A percentile compares a stretch with the other conserved stretches of the same genome.
These are phyloP conservation scores for Rhipidura dahli DNA, from an alignment of 2,113 vertebrate species.

Conservation along the genomic window DNA sequence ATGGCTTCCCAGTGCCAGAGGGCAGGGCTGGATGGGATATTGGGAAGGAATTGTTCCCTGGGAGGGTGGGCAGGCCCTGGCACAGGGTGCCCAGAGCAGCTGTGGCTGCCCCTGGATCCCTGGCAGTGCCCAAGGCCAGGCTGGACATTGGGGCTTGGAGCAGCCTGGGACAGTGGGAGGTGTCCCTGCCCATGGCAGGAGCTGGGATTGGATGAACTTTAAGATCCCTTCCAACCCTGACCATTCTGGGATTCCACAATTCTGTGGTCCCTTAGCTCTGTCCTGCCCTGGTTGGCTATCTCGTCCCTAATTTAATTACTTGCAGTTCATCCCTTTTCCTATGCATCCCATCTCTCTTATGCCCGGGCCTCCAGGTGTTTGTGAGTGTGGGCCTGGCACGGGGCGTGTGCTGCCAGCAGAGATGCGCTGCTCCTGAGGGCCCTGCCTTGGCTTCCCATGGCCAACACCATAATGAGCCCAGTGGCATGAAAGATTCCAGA, in stretches of 20 bases:
- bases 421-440: neutral
- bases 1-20: neutral
- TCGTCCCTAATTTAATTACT: neutral
- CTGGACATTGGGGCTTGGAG: neutral
- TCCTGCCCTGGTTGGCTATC: neutral
- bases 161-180: neutral
- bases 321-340: neutral
- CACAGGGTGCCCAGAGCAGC: neutral
- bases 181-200: neutral
- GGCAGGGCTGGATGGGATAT: accelerated
- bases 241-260: neutral
- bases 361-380: accelerated
- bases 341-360: no score
- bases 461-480: neutral
- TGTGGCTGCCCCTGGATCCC: neutral
- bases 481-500: neutral
- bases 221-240: neutral
- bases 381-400: accelerated
- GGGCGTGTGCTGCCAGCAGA: neutral
- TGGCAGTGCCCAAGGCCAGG: neutral
- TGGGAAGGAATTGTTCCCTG: neutral
- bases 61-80: neutral
- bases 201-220: accelerated
- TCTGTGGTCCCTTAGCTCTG: neutral
- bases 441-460: neutral